phyloP scores from a whole-genome alignment of 35 echinoderm and acorn worm species.

The Lytechinus variegatus region DNA sequence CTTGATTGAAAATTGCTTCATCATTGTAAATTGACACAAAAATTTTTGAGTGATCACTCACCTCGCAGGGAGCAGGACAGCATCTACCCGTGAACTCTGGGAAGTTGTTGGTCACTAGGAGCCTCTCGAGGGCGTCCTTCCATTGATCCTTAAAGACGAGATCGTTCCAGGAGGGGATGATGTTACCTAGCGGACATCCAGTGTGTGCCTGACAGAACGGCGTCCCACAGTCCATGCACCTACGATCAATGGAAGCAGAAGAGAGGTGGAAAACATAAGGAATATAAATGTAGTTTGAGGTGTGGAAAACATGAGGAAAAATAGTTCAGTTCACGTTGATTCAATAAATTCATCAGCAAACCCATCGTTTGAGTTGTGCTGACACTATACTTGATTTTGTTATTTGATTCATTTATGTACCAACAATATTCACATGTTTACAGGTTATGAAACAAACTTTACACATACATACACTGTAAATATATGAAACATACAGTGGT shows the following conservation, averaged over 20 bases:
- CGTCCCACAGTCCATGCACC: slow-evolving; percentile 99
- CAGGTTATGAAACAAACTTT: no score
- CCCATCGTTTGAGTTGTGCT: no score
- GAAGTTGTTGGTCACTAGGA: slow-evolving; percentile 95
- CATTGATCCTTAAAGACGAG: slow-evolving; percentile 93
- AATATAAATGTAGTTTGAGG: no score
- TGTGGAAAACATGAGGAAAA: no score
- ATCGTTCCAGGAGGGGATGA: slow-evolving; percentile 99
- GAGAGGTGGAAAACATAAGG: neutral
- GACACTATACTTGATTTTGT: no score
- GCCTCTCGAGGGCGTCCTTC: slow-evolving; percentile 94
- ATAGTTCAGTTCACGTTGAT: no score
- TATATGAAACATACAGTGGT: no score
- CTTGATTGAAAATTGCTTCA: neutral
- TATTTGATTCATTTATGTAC: no score
- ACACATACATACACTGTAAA: no score
- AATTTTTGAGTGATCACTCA: neutral
- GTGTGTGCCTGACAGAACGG: slow-evolving; percentile 97
- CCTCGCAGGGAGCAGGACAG: slow-evolving; percentile 99
- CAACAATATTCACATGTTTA: no score
- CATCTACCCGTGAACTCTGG: slow-evolving; percentile 97
- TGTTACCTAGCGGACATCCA: slow-evolving; percentile 97
- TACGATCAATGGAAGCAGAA: neutral
- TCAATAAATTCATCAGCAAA: no score
- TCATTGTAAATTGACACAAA: neutral